A percentile compares a stretch with the other conserved stretches of the same genome.
phyloP scores from a whole-genome alignment of 1,140 invertebrate genomes.

The Cheumatopsyche charites region DNA sequence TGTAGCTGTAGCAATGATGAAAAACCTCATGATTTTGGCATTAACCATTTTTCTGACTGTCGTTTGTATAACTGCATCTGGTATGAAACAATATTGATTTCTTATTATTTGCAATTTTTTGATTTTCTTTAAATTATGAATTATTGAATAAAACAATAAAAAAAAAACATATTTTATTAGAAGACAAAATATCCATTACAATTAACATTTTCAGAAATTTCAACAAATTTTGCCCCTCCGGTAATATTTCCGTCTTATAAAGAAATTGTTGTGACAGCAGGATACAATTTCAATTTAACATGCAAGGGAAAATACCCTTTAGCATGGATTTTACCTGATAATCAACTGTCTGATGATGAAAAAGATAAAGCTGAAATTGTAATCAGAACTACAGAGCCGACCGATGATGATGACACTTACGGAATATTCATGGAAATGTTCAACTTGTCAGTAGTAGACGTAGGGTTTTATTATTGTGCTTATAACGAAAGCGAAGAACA shows the following conservation, averaged over 20 bases:
- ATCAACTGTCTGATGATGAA: constrained; percentile 12
- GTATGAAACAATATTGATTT: too few relatives aligned
- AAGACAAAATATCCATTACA: too few relatives aligned
- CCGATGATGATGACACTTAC: constrained; percentile 54
- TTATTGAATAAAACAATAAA: too few relatives aligned
- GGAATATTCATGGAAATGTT: constrained; percentile 55
- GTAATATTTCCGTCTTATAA: constrained; percentile 57
- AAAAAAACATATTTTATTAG: too few relatives aligned
- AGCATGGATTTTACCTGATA: constrained; percentile 56
- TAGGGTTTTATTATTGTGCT: constrained; percentile 68
- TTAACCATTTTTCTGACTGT: too few relatives aligned
- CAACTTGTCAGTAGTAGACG: constrained; percentile 58
- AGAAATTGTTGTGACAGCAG: constrained; percentile 57
- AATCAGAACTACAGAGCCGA: constrained; percentile 49
- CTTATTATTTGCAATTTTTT: too few relatives aligned
- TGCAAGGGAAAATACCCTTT: constrained; percentile 60
- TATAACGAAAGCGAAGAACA: constrained; percentile 53
- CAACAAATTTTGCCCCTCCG: constrained; percentile 52
- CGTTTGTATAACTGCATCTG: too few relatives aligned
- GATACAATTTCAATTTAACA: constrained; percentile 58
- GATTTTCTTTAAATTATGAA: too few relatives aligned
- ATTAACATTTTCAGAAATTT: too few relatives aligned
- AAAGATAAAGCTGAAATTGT: constrained; percentile 50
- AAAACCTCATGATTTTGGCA: too few relatives aligned
- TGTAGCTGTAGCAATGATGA: too few relatives aligned